Percentiles rank a stretch among this genome's conserved stretches.
Evolutionary conservation across 2,888 invertebrate species (phyloP).

Genomic region (Camponotus fellah): DNA sequence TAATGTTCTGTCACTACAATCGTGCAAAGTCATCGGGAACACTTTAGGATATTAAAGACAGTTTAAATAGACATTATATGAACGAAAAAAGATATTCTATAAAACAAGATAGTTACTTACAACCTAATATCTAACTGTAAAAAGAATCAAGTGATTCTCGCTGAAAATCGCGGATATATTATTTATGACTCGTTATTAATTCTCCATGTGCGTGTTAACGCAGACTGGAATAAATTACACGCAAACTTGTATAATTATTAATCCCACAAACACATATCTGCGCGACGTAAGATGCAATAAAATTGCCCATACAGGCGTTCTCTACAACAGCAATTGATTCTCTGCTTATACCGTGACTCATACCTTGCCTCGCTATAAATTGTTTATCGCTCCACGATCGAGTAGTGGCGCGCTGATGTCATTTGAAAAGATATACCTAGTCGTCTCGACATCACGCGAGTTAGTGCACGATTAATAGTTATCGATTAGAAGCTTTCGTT

Average conservation of each 20-base stretch:
- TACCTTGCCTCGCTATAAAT: constrained; percentile 12
- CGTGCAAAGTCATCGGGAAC: constrained; percentile 34
- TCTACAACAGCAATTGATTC: constrained; percentile 49
- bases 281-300: constrained; percentile 11
- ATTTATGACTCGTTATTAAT: background rate
- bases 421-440: constrained; percentile 53
- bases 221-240: constrained; percentile 46
- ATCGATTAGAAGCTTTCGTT: constrained; percentile 21
- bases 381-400: constrained; percentile 52
- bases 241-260: constrained; percentile 21
- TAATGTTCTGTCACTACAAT: constrained; percentile 45
- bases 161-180: background rate
- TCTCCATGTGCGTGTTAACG: background rate
- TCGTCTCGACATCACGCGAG: constrained; percentile 46
- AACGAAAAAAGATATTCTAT: background rate
- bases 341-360: constrained; percentile 41
- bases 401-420: constrained; percentile 59
- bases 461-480: constrained; percentile 53
- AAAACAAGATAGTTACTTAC: background rate
- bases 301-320: constrained; percentile 47
- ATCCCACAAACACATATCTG: background rate
- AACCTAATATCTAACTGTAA: background rate
- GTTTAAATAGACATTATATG: background rate
- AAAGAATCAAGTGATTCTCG: background rate
- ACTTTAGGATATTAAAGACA: constrained; percentile 2